phyloP scores from a whole-genome alignment of 2,888 invertebrate species.

The Nebria salina region DNA sequence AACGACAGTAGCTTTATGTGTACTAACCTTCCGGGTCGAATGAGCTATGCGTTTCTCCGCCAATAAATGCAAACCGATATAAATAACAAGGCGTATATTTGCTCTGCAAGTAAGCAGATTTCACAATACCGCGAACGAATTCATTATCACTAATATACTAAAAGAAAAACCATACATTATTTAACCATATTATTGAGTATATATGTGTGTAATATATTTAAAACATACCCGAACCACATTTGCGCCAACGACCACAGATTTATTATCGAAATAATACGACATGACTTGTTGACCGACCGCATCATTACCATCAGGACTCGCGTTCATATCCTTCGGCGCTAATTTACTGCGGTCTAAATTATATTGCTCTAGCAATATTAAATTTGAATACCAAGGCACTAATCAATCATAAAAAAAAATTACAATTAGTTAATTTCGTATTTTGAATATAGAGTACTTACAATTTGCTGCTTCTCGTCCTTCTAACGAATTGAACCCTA shows the following conservation, averaged over 20 bases:
- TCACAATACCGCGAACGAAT: conserved; percentile 15
- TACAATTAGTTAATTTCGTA: too few relatives aligned
- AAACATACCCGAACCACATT: neutral
- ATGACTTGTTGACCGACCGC: conserved; percentile 14
- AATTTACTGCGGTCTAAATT: conserved; percentile 21
- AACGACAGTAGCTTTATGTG: too few relatives aligned
- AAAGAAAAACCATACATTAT: neutral
- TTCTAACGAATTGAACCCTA: conserved; percentile 39
- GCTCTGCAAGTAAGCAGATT: neutral
- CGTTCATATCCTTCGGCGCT: conserved; percentile 31
- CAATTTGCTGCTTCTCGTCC: neutral
- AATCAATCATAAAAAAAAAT: too few relatives aligned
- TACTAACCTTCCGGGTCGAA: conserved; percentile 11
- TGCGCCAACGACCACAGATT: neutral
- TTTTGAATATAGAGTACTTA: neutral
- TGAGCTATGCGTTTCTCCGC: neutral
- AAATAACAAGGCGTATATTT: neutral
- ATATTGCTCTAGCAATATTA: conserved; percentile 15
- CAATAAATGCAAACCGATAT: conserved; percentile 16
- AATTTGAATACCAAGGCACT: conserved; percentile 27
- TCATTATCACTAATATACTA: conserved; percentile 13
- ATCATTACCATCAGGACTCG: neutral
- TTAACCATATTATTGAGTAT: neutral
- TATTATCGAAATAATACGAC: conserved; percentile 27
- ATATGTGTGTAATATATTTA: neutral